Evolutionary conservation across 2,113 vertebrate genomes (phyloP).

Genomic region (Sander lucioperca): DNA sequence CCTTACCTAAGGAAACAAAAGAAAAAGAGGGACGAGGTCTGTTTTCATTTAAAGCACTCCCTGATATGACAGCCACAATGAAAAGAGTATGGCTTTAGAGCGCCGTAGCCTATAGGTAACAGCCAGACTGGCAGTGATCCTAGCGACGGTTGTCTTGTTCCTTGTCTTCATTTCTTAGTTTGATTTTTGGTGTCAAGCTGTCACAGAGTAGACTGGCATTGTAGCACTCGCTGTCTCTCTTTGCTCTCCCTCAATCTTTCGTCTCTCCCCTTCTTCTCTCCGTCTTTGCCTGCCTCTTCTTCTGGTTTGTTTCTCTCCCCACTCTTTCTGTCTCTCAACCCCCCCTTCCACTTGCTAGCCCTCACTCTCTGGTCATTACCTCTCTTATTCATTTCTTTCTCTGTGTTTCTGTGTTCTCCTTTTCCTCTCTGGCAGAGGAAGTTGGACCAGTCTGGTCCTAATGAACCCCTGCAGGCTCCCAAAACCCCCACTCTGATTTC

Average conservation of each 20-base stretch:
- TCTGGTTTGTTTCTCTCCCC: constrained; percentile 57
- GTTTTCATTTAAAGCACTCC: constrained; percentile 73
- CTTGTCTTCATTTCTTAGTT: constrained; percentile 75
- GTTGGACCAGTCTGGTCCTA: constrained; percentile 79
- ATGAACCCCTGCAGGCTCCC: constrained; percentile 82
- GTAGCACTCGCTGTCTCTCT: constrained; percentile 49
- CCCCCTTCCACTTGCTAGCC: constrained; percentile 16
- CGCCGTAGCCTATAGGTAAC: constrained; percentile 69
- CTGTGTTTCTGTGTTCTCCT: constrained; percentile 56
- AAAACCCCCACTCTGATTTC: constrained; percentile 79
- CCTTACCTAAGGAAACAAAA: constrained; percentile 47
- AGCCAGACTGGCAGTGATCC: constrained; percentile 71
- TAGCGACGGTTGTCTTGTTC: constrained; percentile 71
- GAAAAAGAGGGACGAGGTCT: constrained; percentile 53
- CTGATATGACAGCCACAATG: constrained; percentile 67
- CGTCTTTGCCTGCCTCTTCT: constrained; percentile 34
- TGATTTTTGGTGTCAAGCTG: constrained; percentile 76
- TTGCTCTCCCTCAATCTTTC: constrained; percentile 56
- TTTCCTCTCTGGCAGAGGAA: constrained; percentile 74
- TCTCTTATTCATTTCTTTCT: constrained; percentile 48
- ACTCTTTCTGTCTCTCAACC: constrained; percentile 43
- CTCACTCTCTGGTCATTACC: constrained; percentile 50
- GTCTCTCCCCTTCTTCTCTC: constrained; percentile 42
- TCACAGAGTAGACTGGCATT: constrained; percentile 68
- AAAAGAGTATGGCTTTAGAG: constrained; percentile 68